A percentile compares a stretch with the other conserved stretches of the same genome.
Conservation (phyloP, 2,797 vertebrate species). For the Onychomys torridus region DNA sequence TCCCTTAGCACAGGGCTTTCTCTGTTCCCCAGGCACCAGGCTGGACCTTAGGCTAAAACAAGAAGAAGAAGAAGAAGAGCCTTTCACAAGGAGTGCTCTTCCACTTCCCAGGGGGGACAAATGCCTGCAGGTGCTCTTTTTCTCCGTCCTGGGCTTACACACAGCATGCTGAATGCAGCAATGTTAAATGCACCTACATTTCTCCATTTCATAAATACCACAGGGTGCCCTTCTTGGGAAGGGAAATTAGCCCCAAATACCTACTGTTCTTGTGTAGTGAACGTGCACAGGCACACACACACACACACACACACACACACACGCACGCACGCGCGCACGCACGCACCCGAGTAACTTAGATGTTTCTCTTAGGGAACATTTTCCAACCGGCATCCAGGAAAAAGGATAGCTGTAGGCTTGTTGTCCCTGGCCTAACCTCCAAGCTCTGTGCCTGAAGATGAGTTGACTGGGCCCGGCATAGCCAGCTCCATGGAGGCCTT, state of each 20-base stretch:
- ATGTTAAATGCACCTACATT: fast-evolving
- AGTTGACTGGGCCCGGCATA: too few species aligned
- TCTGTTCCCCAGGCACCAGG: neutral
- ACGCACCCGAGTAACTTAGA: neutral
- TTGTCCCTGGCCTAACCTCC: neutral
- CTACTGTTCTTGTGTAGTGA: neutral
- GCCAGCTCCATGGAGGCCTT: neutral
- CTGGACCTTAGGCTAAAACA: neutral
- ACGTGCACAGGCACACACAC: fast-evolving
- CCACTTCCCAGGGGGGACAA: too few species aligned
- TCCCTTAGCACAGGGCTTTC: fast-evolving
- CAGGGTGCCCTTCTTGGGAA: neutral
- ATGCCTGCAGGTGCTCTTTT: fast-evolving
- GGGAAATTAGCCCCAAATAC: neutral
- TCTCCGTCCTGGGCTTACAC: neutral
- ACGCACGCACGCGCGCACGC: neutral
- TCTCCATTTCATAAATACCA: too few species aligned
- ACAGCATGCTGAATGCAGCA: fast-evolving
- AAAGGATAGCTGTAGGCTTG: too few species aligned
- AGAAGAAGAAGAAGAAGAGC: neutral
- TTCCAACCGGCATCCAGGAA: neutral
- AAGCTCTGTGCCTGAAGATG: neutral
- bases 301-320: fast-evolving
- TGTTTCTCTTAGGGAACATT: neutral
- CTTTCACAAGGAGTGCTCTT: neutral